A percentile compares a stretch with the other conserved stretches of the same genome.
Conservation (phyloP, 2,888 invertebrate species). For the Agrochola litura region DNA sequence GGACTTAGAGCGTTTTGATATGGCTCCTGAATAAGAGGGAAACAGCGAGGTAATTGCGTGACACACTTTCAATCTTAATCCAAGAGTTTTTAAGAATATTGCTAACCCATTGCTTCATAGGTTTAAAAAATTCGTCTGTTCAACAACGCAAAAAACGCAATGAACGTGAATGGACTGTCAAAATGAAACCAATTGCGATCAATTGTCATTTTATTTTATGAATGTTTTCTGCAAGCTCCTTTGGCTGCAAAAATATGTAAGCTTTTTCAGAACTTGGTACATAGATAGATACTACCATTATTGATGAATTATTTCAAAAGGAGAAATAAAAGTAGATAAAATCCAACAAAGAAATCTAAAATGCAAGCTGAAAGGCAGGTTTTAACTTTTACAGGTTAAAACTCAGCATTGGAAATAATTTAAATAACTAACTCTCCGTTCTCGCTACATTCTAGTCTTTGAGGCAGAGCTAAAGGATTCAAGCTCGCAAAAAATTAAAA, state of each 20-base stretch:
- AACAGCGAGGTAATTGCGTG: too few species aligned
- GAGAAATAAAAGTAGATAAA: background rate
- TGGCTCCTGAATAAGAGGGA: background rate
- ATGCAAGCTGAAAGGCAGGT: background rate
- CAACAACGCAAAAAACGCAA: too few species aligned
- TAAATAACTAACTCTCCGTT: background rate
- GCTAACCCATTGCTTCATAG: too few species aligned
- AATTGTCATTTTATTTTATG: too few species aligned
- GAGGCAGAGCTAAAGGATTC: background rate
- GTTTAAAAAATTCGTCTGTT: too few species aligned
- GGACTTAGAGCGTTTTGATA: slow-evolving; percentile 1
- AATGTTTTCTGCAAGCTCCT: background rate
- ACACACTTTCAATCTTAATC: too few species aligned
- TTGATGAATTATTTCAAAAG: background rate
- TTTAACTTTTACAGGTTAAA: background rate
- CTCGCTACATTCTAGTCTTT: background rate
- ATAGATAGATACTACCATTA: background rate
- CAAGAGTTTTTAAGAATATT: too few species aligned
- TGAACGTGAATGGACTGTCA: too few species aligned
- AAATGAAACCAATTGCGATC: too few species aligned
- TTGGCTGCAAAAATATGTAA: background rate
- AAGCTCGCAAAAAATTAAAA: slow-evolving; percentile 21
- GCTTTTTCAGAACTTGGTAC: background rate
- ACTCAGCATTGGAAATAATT: background rate
- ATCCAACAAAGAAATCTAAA: background rate